Evolutionary conservation across 2,797 vertebrate genomes (phyloP), one percentile per base, ranked within the genome.

Genomic region (Alca torda): DNA sequence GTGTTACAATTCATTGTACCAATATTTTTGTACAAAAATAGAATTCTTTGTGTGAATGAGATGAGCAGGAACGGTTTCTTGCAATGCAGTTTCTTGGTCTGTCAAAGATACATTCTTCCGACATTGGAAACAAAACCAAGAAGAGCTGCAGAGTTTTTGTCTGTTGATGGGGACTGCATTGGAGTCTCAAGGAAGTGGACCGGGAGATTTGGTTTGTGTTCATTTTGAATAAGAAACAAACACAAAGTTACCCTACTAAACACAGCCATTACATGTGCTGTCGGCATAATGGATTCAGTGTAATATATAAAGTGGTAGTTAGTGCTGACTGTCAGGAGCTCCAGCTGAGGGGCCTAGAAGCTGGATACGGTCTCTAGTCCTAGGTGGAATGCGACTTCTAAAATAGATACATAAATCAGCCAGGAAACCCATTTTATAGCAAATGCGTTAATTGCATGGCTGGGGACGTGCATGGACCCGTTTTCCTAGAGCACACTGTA

Each of bases 11-110:
- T 93, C 79, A 81, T 67, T 81, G 61, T 83, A 37, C 57, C 56
- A 85, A 26, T 84, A 53, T 63, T 89, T 87, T 92, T 88, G 50
- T 84, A 69, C 43, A 54, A 94, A 94, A 86, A 53, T 59, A 81
- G 94, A 90, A 67, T 78, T 92, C 69, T 93, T 85, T 88, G 69
- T 86, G 54, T 89, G 77, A 54, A 39, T 59, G 54, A 63, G 69
- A 86, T 87, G 83, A 93, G 15, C 46, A 65, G 65, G 46, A 78
- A 43, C 69, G 25, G 17, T 80, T 81, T 96, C 39, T 85, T 92
- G 61, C 84, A 45, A 14, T 85, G 43, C 46, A 59, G 57, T 69
- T 84, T 84, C 65, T 84, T 92, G 17, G 13, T 86, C 63, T 73
- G 35, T 80, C 35, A 33, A 70, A 90, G 67, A 31, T 53, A 2